Conservation (phyloP, 2,797 vertebrate species). For the Leptatherina wallacei region DNA sequence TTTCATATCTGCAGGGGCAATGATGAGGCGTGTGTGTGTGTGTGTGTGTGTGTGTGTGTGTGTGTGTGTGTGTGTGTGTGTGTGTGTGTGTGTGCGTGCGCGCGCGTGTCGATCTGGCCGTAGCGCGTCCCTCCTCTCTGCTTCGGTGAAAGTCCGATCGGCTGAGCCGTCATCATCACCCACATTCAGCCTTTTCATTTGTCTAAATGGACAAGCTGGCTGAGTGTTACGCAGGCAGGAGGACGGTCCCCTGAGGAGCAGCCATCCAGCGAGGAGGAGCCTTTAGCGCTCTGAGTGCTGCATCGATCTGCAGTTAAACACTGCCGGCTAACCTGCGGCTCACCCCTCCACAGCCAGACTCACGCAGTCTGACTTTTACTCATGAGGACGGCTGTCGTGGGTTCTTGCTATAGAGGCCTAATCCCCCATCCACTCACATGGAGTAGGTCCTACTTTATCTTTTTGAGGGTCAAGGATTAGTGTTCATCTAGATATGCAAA, state of each 20-base stretch:
- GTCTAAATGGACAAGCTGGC: slow-evolving; percentile 75
- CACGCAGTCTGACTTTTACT: slow-evolving; percentile 25
- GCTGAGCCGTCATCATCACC: slow-evolving; percentile 46
- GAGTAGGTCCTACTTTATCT: not conserved
- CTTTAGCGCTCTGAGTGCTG: slow-evolving; percentile 60
- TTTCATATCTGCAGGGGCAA: slow-evolving; percentile 4
- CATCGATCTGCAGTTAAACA: slow-evolving; percentile 74
- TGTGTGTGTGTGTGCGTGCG: not conserved
- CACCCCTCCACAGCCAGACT: slow-evolving; percentile 30
- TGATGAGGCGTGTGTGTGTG: slow-evolving; percentile 3
- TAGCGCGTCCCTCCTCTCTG: slow-evolving; percentile 23
- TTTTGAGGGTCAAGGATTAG: not conserved
- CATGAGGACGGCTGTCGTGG: slow-evolving; percentile 20
- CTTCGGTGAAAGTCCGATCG: slow-evolving; percentile 56
- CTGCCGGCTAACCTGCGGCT: slow-evolving; percentile 46
- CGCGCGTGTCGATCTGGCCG: slow-evolving; percentile 24
- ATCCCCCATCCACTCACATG: not conserved
- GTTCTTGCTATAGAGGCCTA: slow-evolving; percentile 16
- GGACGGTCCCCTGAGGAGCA: slow-evolving; percentile 63
- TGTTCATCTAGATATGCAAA: not conserved
- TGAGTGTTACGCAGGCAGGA: slow-evolving; percentile 51
- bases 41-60: not conserved
- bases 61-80: not conserved
- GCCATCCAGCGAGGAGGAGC: slow-evolving; percentile 56
- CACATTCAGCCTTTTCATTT: slow-evolving; percentile 80